phyloP scores from a whole-genome alignment of 1,140 invertebrate species.

The Trypoxylus dichotomus region DNA sequence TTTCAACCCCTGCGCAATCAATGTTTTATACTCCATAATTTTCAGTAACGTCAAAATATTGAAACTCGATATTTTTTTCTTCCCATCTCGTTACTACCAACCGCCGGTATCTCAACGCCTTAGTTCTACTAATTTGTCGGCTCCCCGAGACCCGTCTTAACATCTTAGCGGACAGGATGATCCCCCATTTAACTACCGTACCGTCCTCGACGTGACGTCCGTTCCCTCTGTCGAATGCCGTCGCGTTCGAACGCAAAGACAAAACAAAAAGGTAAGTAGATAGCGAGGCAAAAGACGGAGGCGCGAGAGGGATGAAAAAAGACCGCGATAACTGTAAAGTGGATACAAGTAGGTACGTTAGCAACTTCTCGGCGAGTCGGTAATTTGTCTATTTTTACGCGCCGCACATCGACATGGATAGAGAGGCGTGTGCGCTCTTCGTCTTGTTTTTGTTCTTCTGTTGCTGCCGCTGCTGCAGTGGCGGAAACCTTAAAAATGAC shows the following conservation, averaged over 20 bases:
- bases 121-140: neutral
- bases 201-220: neutral
- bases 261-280: neutral
- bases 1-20: too few species aligned
- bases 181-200: neutral
- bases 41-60: neutral
- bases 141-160: neutral
- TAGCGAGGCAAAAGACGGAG: neutral
- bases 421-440: neutral
- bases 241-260: neutral
- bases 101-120: neutral
- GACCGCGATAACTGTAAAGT: neutral
- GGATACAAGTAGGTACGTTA: slow-evolving; percentile 4
- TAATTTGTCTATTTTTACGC: slow-evolving; percentile 22
- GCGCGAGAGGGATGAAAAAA: neutral
- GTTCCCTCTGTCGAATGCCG: neutral
- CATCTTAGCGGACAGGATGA: neutral
- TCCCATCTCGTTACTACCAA: neutral
- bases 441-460: neutral
- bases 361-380: neutral
- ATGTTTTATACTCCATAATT: neutral
- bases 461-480: neutral
- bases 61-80: neutral
- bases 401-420: neutral
- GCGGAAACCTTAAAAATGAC: slow-evolving; percentile 27